Evolutionary conservation across 2,888 invertebrate species (phyloP).

Genomic region (Tricholauxania praeusta): DNA sequence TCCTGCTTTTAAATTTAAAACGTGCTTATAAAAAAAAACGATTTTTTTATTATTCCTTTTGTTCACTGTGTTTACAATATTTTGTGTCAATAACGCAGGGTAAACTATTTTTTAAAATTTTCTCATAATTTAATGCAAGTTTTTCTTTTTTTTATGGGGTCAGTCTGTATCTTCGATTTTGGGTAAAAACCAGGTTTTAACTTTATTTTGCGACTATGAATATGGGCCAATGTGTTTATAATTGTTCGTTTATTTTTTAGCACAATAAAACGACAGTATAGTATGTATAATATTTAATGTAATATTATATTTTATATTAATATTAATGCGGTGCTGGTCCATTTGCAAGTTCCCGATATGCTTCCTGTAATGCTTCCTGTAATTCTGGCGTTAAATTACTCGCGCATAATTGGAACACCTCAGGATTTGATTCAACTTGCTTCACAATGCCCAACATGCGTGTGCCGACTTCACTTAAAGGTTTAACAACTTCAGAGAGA

Average conservation of each 20-base stretch:
- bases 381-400: conserved; percentile 82
- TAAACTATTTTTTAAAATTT: no score
- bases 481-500: conserved; percentile 83
- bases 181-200: no score
- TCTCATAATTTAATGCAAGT: no score
- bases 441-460: conserved; percentile 87
- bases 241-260: conserved; percentile 9
- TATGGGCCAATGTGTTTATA: no score
- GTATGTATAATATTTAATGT: conserved; percentile 18
- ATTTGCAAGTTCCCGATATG: conserved; percentile 67
- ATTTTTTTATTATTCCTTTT: no score
- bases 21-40: no score
- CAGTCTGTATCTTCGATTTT: no score
- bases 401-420: conserved; percentile 85
- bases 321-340: conserved; percentile 46
- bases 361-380: conserved; percentile 85
- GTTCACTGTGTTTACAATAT: no score
- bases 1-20: no score
- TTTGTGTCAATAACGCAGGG: no score
- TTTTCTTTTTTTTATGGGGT: no score
- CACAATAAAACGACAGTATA: conserved; percentile 27
- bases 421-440: conserved; percentile 86
- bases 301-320: conserved; percentile 24
- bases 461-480: conserved; percentile 78
- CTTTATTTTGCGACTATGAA: no score